Evolutionary conservation across 2,888 invertebrate species (phyloP), one percentile per base, ranked within the genome.

Genomic region (Monopis laevigella): DNA sequence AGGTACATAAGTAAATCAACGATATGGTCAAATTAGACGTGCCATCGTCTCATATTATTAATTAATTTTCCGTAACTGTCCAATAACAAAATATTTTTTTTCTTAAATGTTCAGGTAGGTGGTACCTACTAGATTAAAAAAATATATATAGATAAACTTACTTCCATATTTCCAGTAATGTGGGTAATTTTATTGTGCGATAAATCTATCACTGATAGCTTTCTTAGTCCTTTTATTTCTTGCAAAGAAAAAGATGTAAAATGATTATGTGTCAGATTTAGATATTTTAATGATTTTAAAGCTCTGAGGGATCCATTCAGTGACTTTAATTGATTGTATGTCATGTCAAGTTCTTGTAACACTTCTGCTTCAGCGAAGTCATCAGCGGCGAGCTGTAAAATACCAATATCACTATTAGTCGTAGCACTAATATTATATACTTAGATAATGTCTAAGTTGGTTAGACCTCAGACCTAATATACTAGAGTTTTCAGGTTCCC

Each of bases 181-280:
- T 83, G 84, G 39, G 74, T 82, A 42, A 93, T 91, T 59, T 82
- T 84, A 62, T 93, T 93, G 58, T 86, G 83, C 2, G 92, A 92
- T 16, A 93, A 73, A 67, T 92, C 92, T 42, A 93, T 83, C 11
- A 86, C 82, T 36, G 84, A 84, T n/a, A 93, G 68, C 47, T 84
- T 83, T 48, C 85, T 84, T 44, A 93, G 65, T 0, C 92, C 92
- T 43, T 87, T 86, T 34, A 93, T 85, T 63, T 93, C 90, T 60
- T 88, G 86, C 55, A 93, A 83, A 0, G 91, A 91, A 69, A 93
- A 93, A 55, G 91, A 90, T 1, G 83, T 81, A 43, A 93, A 80
- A 27, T 83, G 78, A 59, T 93, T 93, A 58, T 87, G 86, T 0
- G 91, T 90, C 45, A 93, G 74, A 67, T 92, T 92, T 30, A 90